phyloP scores from a whole-genome alignment of 2,797 vertebrate species.

The Paramormyrops hopkinsi region DNA sequence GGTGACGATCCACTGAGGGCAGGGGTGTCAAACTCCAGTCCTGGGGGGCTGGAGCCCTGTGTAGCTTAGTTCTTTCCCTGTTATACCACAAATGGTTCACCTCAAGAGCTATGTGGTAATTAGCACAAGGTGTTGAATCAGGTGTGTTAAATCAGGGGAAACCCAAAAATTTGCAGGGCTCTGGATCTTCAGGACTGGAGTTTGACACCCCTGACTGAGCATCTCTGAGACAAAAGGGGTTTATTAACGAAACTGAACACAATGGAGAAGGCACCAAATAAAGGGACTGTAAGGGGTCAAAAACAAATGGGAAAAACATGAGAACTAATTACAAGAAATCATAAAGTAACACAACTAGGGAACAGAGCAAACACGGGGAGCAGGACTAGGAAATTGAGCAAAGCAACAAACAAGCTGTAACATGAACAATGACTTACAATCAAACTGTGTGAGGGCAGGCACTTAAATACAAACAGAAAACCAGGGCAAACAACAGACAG shows the following conservation, averaged over 20 bases:
- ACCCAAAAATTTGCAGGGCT: no score
- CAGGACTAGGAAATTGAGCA: not conserved
- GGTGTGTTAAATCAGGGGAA: no score
- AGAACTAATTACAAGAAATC: not conserved
- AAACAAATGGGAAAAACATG: not conserved
- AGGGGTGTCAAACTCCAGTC: no score
- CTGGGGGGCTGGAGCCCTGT: no score
- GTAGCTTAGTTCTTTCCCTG: no score
- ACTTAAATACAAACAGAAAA: not conserved
- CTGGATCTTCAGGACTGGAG: no score
- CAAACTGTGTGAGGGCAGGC: not conserved
- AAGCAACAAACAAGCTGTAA: not conserved
- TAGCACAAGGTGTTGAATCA: no score
- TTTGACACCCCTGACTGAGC: not conserved
- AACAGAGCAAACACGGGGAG: not conserved
- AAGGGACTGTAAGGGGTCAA: not conserved
- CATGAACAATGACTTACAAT: not conserved
- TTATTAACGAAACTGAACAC: not conserved
- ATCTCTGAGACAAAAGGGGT: not conserved
- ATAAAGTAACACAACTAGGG: not conserved
- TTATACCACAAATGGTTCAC: no score
- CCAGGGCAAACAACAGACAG: not conserved
- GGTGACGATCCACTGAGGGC: not conserved
- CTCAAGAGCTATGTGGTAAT: no score
- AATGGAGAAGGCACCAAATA: not conserved